Base-by-base conservation (phyloP, 2,888 invertebrate species). In the Catocala fraxini region DNA sequence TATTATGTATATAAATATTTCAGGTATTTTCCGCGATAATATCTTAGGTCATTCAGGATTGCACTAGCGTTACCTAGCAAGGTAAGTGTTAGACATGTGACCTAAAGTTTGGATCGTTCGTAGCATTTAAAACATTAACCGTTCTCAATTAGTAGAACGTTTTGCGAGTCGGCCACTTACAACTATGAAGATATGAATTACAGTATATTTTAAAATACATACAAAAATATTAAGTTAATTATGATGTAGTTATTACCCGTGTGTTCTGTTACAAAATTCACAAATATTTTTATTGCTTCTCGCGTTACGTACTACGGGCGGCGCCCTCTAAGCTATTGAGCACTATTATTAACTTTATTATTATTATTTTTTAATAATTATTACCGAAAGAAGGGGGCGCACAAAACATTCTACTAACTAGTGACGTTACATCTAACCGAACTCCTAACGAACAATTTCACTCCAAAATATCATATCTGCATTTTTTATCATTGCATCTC, bases 131-230 rank as follows among this genome's bases (percentile, higher is more conserved):
- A 75, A 67, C 64, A 15, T 33, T 65, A 67, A 59, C 71, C 73
- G 67, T 70, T 69, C 63, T 64, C 69, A 73, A 86, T 86, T 86
- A 90, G 88, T 89, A 91, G 90, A 92, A 92, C 85, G 89, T 89
- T 89, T 90, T 92, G 92, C 84, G 81, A 72, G 81, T 80, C 82
- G 41, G 69, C 91, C 92, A 70, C 90, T 93, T 91, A 93, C 82
- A 85, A 81, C 92, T 93, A 92, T 93, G 88, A 86, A 92, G 93
- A 94, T 93, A 93, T 93, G 93, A 92, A 87, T 91, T 91, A 92
- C 88, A 89, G 90, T 93, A 91, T 73, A 87, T 84, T 84, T 92
- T 90, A 93, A 94, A 91, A 93, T 93, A 94, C 94, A 92, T 93
- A 94, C 84, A 93, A 94, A 94, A 94, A 94, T 94, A 94, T 91